A percentile compares a stretch with the other conserved stretches of the same genome.
These are phyloP conservation scores for Leptosomus discolor DNA, from an alignment of 2,113 vertebrate species.

Conservation along the genomic window DNA sequence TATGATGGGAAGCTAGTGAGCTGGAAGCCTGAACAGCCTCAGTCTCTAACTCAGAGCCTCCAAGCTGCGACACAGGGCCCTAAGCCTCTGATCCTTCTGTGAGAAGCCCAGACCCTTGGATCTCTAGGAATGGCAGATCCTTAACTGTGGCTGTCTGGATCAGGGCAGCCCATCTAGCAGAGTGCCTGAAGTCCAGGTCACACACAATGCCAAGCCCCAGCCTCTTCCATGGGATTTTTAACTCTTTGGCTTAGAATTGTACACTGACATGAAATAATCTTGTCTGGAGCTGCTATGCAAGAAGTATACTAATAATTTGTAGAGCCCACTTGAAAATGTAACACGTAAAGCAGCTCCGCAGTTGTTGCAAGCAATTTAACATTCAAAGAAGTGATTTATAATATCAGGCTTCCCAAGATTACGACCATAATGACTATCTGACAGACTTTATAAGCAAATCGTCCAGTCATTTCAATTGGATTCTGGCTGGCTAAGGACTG, in stretches of 20 bases:
- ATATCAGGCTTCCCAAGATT: slow-evolving; percentile 29
- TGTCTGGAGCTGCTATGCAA: background rate
- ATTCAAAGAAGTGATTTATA: slow-evolving; percentile 57
- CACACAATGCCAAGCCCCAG: background rate
- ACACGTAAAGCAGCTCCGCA: slow-evolving; percentile 4
- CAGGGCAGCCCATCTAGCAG: background rate
- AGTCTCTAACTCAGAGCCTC: background rate
- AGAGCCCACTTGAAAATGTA: slow-evolving; percentile 26
- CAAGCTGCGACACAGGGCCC: background rate
- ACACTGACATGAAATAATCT: background rate
- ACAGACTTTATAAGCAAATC: slow-evolving; percentile 57
- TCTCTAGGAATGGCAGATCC: background rate
- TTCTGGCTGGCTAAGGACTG: slow-evolving; percentile 43
- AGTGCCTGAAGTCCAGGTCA: background rate
- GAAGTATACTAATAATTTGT: background rate
- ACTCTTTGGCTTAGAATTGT: background rate
- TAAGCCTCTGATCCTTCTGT: background rate
- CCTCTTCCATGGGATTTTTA: background rate
- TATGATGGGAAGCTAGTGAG: background rate
- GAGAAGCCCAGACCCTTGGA: background rate
- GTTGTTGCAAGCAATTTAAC: slow-evolving; percentile 53
- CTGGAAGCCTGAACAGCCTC: background rate
- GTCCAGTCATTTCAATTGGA: slow-evolving; percentile 51
- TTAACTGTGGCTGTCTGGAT: background rate
- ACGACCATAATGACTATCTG: slow-evolving; percentile 41